A percentile compares a stretch with the other conserved stretches of the same genome.
Evolutionary conservation across 2,797 vertebrate species (phyloP).

Genomic region (Neoniphon sammara): DNA sequence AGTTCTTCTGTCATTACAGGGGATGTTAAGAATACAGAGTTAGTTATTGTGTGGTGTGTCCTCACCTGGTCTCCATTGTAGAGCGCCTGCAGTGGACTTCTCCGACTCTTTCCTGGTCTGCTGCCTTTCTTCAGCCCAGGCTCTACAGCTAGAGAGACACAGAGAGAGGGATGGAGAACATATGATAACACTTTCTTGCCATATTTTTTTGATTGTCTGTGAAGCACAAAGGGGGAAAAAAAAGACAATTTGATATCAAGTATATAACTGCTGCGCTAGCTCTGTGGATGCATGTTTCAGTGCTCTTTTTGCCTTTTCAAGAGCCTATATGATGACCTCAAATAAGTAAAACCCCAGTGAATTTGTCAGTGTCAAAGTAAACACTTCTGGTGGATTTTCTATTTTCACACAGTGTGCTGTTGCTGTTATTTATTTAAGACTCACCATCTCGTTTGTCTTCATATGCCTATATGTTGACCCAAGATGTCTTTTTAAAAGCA

Average conservation of each 20-base stretch:
- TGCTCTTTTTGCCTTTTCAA: neutral
- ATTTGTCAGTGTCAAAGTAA: conserved; percentile 4
- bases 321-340: neutral
- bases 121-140: conserved; percentile 64
- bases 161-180: neutral
- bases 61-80: conserved; percentile 90
- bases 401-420: neutral
- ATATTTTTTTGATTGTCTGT: neutral
- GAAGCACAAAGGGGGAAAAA: neutral
- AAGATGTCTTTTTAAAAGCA: conserved; percentile 12
- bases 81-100: conserved; percentile 88
- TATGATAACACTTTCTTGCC: neutral
- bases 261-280: too few species aligned
- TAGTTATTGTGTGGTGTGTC: neutral
- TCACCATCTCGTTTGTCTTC: conserved; percentile 13
- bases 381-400: neutral
- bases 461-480: conserved; percentile 21
- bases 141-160: conserved; percentile 70
- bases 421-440: conserved; percentile 10
- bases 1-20: too few species aligned
- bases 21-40: too few species aligned
- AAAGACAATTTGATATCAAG: neutral
- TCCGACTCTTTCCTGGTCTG: conserved; percentile 82
- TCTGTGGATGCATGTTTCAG: neutral
- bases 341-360: neutral